These are phyloP conservation scores for Psittacula derbiana DNA, from an alignment of 2,797 vertebrate species.

Conservation along the genomic window DNA sequence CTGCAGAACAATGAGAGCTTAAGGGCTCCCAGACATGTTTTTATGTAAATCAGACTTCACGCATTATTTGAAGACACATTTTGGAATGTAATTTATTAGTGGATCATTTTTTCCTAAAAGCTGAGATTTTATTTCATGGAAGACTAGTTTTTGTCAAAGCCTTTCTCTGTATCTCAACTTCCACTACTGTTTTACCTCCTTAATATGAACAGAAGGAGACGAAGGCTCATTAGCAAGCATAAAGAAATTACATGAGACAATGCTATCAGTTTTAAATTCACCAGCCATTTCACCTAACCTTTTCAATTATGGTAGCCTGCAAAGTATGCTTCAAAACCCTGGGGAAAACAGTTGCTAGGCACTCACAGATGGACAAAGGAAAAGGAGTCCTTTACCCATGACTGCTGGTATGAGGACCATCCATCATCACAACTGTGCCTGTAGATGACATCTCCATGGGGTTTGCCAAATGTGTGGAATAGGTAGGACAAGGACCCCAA, in stretches of 20 bases:
- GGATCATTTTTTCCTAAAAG: conserved; percentile 4
- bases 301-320: background rate
- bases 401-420: rapidly evolving
- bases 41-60: conserved; percentile 38
- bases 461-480: background rate
- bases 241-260: conserved; percentile 51
- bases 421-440: background rate
- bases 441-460: background rate
- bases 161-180: conserved; percentile 39
- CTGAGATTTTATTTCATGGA: conserved; percentile 47
- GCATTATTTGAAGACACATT: conserved; percentile 34
- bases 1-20: background rate
- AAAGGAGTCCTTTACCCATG: background rate
- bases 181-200: background rate
- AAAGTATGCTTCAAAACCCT: background rate
- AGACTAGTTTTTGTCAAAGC: conserved; percentile 47
- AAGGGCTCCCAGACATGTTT: conserved; percentile 11
- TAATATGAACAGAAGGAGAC: conserved; percentile 12
- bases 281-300: conserved; percentile 7
- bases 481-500: background rate
- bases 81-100: conserved; percentile 47
- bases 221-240: conserved; percentile 36
- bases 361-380: background rate
- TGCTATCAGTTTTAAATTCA: conserved; percentile 17
- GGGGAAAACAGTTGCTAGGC: background rate